A percentile compares a stretch with the other conserved stretches of the same genome.
Evolutionary conservation across 2,888 invertebrate species (phyloP).

Genomic region (Sialis lutaria): DNA sequence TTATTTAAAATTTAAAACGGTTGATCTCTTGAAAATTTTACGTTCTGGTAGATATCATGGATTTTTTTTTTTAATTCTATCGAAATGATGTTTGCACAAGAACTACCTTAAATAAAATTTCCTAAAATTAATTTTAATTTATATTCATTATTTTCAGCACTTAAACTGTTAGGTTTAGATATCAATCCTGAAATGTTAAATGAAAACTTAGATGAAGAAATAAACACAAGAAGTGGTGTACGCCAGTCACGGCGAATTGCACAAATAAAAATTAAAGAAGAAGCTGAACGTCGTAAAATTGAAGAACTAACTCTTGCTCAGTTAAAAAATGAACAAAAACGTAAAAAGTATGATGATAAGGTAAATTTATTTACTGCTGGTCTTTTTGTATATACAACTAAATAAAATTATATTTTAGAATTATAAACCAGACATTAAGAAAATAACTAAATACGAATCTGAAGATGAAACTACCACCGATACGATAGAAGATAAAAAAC

Average conservation of each 20-base stretch:
- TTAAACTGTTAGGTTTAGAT: constrained; percentile 30
- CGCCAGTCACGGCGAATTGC: constrained; percentile 74
- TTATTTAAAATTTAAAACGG: too few relatives aligned
- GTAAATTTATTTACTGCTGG: too few relatives aligned
- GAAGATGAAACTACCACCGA: constrained; percentile 22
- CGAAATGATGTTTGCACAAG: too few relatives aligned
- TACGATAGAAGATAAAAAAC: constrained; percentile 25
- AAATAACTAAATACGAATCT: constrained; percentile 21
- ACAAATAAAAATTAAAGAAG: constrained; percentile 72
- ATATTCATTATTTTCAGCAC: constrained; percentile 14
- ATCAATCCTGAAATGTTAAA: constrained; percentile 23
- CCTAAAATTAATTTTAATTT: too few relatives aligned
- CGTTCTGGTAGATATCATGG: too few relatives aligned
- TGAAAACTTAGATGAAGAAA: constrained; percentile 14
- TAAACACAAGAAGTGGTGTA: constrained; percentile 37
- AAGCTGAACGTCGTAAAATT: constrained; percentile 55
- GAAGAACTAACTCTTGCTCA: constrained; percentile 57
- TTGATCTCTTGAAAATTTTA: too few relatives aligned
- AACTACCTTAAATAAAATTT: too few relatives aligned
- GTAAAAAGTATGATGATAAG: constrained; percentile 17
- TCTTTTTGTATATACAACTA: too few relatives aligned
- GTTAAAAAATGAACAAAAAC: constrained; percentile 43
- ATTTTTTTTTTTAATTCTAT: too few relatives aligned
- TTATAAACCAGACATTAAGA: constrained; percentile 18
- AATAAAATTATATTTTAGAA: constrained; percentile 10